These are phyloP conservation scores for Syrmaticus mikado DNA, from an alignment of 2,113 vertebrate species.

Conservation along the genomic window DNA sequence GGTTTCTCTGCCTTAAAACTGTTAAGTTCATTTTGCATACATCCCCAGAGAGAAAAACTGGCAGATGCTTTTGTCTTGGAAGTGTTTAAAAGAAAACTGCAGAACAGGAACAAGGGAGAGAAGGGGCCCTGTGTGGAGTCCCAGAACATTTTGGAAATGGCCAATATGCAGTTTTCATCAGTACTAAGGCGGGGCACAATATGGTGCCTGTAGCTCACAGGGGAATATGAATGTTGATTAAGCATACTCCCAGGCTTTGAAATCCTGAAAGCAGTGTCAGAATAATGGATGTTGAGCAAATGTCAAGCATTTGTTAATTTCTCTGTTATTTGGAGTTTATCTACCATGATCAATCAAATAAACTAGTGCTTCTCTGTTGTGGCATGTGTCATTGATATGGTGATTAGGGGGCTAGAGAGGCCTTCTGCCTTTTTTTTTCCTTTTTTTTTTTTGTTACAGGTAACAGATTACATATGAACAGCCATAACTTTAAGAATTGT, in stretches of 20 bases:
- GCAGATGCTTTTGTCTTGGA: constrained; percentile 95
- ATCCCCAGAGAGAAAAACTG: constrained; percentile 87
- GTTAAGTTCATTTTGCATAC: constrained; percentile 92
- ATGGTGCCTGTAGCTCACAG: constrained; percentile 93
- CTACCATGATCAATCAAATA: constrained; percentile 95
- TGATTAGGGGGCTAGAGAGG: constrained; percentile 93
- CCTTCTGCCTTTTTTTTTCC: constrained; percentile 79
- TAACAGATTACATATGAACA: constrained; percentile 75
- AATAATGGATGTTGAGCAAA: constrained; percentile 99
- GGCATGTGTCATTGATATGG: constrained; percentile 99
- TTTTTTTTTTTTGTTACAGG: constrained; percentile 66
- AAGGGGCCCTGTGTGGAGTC: constrained; percentile 87
- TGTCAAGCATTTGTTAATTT: constrained; percentile 99
- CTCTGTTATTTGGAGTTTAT: constrained; percentile 99
- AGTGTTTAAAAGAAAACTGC: constrained; percentile 89
- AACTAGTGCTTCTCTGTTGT: constrained; percentile 92
- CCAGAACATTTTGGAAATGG: constrained; percentile 94
- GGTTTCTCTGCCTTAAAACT: constrained; percentile 91
- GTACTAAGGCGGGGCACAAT: constrained; percentile 97
- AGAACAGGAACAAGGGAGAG: constrained; percentile 84
- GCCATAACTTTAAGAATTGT: constrained; percentile 58
- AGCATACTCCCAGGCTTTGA: constrained; percentile 99
- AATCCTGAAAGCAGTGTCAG: constrained; percentile 99
- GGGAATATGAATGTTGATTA: constrained; percentile 99
- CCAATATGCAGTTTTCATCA: constrained; percentile 99